Conservation (phyloP, 2,888 invertebrate species). For the Nowickia ferox region DNA sequence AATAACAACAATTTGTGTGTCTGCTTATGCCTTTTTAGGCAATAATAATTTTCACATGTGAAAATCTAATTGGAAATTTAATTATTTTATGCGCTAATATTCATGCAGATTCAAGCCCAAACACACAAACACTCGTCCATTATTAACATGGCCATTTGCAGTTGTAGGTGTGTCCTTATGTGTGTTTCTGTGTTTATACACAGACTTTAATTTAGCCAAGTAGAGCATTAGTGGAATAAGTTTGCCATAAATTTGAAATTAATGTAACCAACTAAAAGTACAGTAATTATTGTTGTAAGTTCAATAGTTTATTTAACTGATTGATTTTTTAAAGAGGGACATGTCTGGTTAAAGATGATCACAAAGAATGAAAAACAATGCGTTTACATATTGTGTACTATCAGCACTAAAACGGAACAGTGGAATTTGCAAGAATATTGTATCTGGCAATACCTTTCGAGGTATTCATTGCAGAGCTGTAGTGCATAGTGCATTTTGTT, state of each 20-base stretch:
- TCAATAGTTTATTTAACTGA: not conserved
- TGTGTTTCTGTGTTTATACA: not conserved
- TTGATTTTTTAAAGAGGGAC: not conserved
- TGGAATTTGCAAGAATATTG: no score
- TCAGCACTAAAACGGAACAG: no score
- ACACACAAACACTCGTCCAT: constrained; percentile 3
- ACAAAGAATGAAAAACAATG: no score
- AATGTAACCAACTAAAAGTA: constrained; percentile 42
- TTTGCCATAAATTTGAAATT: not conserved
- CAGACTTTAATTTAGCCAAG: constrained; percentile 6
- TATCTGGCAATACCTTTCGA: no score
- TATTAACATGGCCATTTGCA: not conserved
- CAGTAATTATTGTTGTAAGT: not conserved
- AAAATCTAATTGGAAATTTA: constrained; percentile 72
- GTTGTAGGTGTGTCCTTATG: not conserved
- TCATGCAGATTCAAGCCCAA: constrained; percentile 1
- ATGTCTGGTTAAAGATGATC: no score
- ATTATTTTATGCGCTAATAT: constrained; percentile 70
- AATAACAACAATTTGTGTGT: constrained; percentile 22
- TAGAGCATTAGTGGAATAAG: constrained; percentile 17
- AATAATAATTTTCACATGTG: constrained; percentile 70
- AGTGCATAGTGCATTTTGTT: no score
- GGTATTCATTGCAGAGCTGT: no score
- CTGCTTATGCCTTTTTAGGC: constrained; percentile 24
- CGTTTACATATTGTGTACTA: no score